A percentile compares a stretch with the other conserved stretches of the same genome.
These are phyloP conservation scores for Leucosticte australis DNA, from an alignment of 2,113 vertebrate genomes.

Conservation along the genomic window DNA sequence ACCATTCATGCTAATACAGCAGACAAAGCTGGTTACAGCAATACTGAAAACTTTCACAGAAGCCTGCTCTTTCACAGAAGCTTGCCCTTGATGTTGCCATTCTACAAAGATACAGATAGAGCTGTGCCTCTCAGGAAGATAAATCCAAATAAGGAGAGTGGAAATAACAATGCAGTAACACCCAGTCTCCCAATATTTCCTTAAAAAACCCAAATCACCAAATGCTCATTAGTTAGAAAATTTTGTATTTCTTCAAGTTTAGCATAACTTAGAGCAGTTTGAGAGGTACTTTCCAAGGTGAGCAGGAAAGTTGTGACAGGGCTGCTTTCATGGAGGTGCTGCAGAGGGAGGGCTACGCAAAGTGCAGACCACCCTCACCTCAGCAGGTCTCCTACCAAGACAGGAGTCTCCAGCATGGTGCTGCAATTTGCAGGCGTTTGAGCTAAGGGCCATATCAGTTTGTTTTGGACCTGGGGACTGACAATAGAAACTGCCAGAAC, in stretches of 20 bases:
- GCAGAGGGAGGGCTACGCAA: not conserved
- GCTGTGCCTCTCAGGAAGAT: not conserved
- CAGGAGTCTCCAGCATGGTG: not conserved
- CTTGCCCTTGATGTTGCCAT: not conserved
- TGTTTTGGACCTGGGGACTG: not conserved
- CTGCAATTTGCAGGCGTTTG: not conserved
- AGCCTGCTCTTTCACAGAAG: not conserved
- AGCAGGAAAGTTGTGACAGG: not conserved
- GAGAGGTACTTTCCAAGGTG: not conserved
- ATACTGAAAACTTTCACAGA: not conserved
- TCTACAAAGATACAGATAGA: not conserved
- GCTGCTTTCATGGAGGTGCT: not conserved
- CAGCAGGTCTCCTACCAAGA: not conserved
- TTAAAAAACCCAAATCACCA: not conserved
- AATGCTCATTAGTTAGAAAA: not conserved
- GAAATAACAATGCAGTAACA: not conserved
- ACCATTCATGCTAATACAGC: not conserved
- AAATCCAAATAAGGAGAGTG: not conserved
- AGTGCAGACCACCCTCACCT: not conserved
- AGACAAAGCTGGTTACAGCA: not conserved
- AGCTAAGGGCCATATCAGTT: accelerated
- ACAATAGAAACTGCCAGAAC: not conserved
- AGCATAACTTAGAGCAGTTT: not conserved
- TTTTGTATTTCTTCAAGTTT: not conserved
- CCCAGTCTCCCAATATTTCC: not conserved